These are phyloP conservation scores for Tetramorium parvispinum DNA, from an alignment of 1,140 invertebrate species.

Conservation along the genomic window DNA sequence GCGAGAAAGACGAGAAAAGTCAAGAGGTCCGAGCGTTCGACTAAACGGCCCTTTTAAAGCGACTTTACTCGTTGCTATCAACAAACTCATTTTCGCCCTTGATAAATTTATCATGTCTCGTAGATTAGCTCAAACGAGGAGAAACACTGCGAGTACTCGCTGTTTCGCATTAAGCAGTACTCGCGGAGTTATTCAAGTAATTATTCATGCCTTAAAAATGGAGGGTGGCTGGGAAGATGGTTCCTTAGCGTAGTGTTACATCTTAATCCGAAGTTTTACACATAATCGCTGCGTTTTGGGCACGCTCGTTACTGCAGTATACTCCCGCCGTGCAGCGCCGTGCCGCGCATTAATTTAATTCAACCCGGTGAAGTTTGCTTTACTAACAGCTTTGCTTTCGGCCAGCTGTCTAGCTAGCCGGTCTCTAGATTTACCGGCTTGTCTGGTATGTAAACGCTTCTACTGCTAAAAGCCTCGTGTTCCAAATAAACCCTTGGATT, in stretches of 20 bases:
- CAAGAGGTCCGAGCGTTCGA: constrained; percentile 50
- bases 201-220: constrained; percentile 54
- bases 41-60: background rate
- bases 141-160: background rate
- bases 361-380: constrained; percentile 59
- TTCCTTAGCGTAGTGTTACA: constrained; percentile 42
- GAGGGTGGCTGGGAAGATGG: background rate
- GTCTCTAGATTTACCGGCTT: constrained; percentile 53
- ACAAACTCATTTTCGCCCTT: background rate
- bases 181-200: constrained; percentile 41
- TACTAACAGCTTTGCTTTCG: constrained; percentile 62
- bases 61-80: background rate
- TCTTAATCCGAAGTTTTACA: constrained; percentile 62
- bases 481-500: constrained; percentile 36
- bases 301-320: constrained; percentile 49
- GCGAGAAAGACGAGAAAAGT: constrained; percentile 39
- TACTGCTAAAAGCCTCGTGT: constrained; percentile 33
- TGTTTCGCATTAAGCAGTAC: constrained; percentile 4
- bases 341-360: constrained; percentile 58
- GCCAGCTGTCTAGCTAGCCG: constrained; percentile 53
- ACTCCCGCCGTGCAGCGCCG: constrained; percentile 22
- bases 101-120: background rate
- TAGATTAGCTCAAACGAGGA: background rate
- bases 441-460: constrained; percentile 45
- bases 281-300: constrained; percentile 54